These are phyloP conservation scores for Nomada flava DNA, from an alignment of 2,888 invertebrate species.

Conservation along the genomic window DNA sequence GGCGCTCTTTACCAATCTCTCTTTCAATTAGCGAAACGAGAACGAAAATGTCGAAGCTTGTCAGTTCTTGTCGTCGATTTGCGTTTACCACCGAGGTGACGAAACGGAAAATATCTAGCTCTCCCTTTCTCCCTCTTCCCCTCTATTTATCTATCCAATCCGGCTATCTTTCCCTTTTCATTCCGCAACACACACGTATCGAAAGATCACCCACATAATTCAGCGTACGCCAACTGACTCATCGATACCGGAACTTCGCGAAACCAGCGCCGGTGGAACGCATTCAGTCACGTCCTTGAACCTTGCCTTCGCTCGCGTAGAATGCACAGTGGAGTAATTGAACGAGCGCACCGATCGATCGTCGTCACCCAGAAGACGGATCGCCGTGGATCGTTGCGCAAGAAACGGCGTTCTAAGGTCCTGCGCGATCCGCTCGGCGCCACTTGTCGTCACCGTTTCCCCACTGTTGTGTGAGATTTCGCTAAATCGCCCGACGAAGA, in stretches of 20 bases:
- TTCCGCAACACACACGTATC: constrained; percentile 10
- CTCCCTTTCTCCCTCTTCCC: not conserved
- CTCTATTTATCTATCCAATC: not conserved
- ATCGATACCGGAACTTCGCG: constrained; percentile 70
- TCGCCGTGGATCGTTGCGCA: constrained; percentile 55
- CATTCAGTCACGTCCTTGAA: constrained; percentile 67
- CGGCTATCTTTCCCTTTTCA: not conserved
- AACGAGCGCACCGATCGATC: constrained; percentile 61
- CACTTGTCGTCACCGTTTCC: constrained; percentile 30
- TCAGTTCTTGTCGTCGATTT: not conserved
- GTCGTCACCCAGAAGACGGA: constrained; percentile 66
- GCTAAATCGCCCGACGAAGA: constrained; percentile 7
- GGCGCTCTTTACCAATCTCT: not conserved
- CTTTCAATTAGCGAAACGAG: not conserved
- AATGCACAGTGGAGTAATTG: constrained; percentile 66
- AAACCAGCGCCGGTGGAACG: constrained; percentile 60
- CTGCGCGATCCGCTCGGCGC: constrained; percentile 40
- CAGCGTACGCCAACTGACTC: constrained; percentile 58
- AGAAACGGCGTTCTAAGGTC: constrained; percentile 44
- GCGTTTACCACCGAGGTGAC: constrained; percentile 23
- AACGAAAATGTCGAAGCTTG: constrained; percentile 8
- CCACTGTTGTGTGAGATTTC: constrained; percentile 10
- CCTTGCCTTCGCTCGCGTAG: constrained; percentile 67
- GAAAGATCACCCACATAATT: constrained; percentile 61
- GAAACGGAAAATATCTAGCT: constrained; percentile 9